Evolutionary conservation across 1,140 invertebrate species (phyloP), one percentile per base, ranked within the genome.

Genomic region (Bombyx mandarina): DNA sequence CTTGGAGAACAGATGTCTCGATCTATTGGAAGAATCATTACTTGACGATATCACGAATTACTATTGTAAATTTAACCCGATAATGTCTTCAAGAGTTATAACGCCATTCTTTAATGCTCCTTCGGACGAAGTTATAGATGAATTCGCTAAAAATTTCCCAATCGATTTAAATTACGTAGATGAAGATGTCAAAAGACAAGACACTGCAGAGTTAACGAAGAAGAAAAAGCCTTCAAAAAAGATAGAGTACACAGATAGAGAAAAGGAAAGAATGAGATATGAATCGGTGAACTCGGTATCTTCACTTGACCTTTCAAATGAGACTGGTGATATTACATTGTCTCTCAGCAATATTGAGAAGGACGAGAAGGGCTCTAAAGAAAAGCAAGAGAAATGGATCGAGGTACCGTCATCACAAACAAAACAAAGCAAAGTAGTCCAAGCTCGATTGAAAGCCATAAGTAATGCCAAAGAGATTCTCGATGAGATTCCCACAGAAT

Each of bases 1-100:
- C n/a, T 75, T 95, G 22, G 94, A 95, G 82, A 89, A 77, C 59
- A 89, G 89, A 65, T 76, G 78, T 44, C 76, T 93, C 52, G 91
- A 93, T 63, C 67, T 88, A 42, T 52, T 93, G 42, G 89, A 90
- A 71, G 83, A 90, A 46, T 77, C 88, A 22, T 69, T 92, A 3
- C 79, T 93, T 54, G 81, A 88, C 48, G 90, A 93, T 43, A 87
- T 94, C 47, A 90, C 89, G 0, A 80, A 88, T 52, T 92, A 91
- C 70, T 93, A 93, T 71, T 89, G 88, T 63, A 79, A 88, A 56
- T 88, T 87, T 54, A 89, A 89, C 58, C 82, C 86, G 2, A 88
- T 85, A 18, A 88, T 89, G 86, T 86, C 80, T 6, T 88, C 88
- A 8, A 77, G 93, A 64, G 67, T 91, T 10, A 91, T 93, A 45